A percentile compares a stretch with the other conserved stretches of the same genome.
Conservation (phyloP, 2,797 vertebrate species). For the Dicrostonyx torquatus region DNA sequence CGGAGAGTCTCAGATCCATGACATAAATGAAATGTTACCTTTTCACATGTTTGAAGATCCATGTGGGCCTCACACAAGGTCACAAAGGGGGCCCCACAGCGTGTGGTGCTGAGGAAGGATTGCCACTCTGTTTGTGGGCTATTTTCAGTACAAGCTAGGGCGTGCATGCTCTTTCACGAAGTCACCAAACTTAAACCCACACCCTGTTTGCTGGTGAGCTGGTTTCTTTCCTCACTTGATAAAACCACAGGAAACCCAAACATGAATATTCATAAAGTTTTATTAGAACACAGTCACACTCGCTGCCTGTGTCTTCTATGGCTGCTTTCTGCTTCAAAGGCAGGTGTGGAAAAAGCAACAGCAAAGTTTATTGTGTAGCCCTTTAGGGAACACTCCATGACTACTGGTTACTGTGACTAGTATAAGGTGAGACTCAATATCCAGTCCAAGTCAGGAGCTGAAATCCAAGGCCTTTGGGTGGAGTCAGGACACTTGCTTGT, state of each 20-base stretch:
- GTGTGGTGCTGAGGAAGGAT: background rate
- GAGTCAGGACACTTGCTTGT: background rate
- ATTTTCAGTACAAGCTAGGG: background rate
- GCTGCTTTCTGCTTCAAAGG: background rate
- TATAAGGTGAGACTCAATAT: background rate
- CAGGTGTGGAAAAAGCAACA: background rate
- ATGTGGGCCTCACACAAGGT: constrained; percentile 61
- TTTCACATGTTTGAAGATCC: constrained; percentile 30
- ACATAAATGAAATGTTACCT: constrained; percentile 77
- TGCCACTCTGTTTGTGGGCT: fast-evolving
- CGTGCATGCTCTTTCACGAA: no score
- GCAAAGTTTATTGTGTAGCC: background rate
- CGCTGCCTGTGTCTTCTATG: background rate
- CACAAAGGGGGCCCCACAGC: background rate
- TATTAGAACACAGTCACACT: background rate
- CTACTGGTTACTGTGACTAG: background rate
- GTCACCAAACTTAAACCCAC: background rate
- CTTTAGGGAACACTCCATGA: background rate
- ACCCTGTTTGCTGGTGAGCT: fast-evolving
- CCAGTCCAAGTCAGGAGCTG: background rate
- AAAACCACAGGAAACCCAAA: background rate
- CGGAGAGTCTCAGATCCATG: constrained; percentile 40
- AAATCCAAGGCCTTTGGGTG: background rate
- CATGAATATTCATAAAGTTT: constrained; percentile 16
- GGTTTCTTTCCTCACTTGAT: background rate